A percentile compares a stretch with the other conserved stretches of the same genome.
These are phyloP conservation scores for Phymorhynchus buccinoides DNA, from an alignment of 1,140 invertebrate species.

Conservation along the genomic window DNA sequence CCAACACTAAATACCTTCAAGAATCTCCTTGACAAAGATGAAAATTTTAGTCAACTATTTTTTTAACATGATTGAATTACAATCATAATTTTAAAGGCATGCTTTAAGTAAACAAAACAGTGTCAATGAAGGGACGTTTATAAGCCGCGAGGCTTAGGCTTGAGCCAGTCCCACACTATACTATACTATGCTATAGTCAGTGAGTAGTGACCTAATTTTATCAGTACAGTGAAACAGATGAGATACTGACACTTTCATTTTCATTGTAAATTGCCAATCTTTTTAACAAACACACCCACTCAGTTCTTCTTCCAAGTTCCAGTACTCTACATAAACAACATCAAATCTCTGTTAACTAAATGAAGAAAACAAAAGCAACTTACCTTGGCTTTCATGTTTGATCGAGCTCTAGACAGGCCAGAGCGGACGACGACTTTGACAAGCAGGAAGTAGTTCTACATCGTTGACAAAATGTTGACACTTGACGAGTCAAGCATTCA, in stretches of 20 bases:
- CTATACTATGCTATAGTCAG: neutral
- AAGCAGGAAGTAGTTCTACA: neutral
- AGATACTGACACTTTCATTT: neutral
- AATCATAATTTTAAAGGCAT: no score
- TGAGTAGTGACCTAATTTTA: no score
- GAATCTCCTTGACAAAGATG: no score
- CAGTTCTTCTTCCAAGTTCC: neutral
- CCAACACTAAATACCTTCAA: no score
- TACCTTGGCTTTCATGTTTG: neutral
- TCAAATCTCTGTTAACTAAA: neutral
- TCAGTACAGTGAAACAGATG: no score
- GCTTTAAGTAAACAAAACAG: no score
- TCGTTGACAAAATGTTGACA: neutral
- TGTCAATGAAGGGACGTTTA: no score
- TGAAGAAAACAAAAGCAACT: neutral
- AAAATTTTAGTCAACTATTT: no score
- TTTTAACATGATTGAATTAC: no score
- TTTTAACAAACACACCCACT: neutral
- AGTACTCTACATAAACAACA: neutral
- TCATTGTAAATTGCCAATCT: neutral
- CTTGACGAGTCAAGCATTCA: conserved; percentile 3
- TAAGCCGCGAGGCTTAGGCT: no score
- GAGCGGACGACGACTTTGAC: neutral
- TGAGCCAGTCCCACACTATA: neutral
- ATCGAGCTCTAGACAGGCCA: neutral